These are phyloP conservation scores for Pyrrhia umbra DNA, from an alignment of 2,888 invertebrate genomes.

Conservation along the genomic window DNA sequence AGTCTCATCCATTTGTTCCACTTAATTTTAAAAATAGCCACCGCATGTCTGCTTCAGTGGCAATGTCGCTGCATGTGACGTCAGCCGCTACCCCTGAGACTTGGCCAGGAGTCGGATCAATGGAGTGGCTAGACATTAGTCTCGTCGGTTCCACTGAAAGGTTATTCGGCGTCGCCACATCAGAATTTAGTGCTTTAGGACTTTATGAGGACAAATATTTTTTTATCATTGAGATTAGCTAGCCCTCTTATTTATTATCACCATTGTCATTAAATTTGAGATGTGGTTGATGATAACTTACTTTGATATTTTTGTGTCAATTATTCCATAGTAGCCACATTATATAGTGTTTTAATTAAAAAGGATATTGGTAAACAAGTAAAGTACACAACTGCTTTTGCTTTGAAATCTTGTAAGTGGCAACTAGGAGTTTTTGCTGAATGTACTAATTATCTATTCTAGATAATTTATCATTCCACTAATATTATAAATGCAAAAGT, in stretches of 20 bases:
- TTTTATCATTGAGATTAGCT: not conserved
- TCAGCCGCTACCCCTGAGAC: constrained; percentile 36
- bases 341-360: no score
- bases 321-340: no score
- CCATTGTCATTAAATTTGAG: no score
- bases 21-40: constrained; percentile 26
- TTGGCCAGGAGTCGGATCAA: constrained; percentile 41
- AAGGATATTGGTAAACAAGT: no score
- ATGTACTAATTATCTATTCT: no score
- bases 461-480: no score
- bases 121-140: constrained; percentile 46
- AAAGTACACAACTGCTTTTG: no score
- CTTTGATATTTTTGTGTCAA: no score
- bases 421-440: no score
- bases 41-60: constrained; percentile 8
- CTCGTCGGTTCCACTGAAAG: constrained; percentile 34
- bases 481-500: no score
- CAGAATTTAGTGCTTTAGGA: constrained; percentile 4
- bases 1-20: constrained; percentile 12
- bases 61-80: constrained; percentile 27
- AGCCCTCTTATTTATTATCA: not conserved
- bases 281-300: no score
- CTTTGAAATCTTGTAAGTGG: no score
- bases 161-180: constrained; percentile 36
- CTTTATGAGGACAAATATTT: not conserved